These are phyloP conservation scores for Platypus cylindrus DNA, from an alignment of 2,888 invertebrate genomes.

Conservation along the genomic window DNA sequence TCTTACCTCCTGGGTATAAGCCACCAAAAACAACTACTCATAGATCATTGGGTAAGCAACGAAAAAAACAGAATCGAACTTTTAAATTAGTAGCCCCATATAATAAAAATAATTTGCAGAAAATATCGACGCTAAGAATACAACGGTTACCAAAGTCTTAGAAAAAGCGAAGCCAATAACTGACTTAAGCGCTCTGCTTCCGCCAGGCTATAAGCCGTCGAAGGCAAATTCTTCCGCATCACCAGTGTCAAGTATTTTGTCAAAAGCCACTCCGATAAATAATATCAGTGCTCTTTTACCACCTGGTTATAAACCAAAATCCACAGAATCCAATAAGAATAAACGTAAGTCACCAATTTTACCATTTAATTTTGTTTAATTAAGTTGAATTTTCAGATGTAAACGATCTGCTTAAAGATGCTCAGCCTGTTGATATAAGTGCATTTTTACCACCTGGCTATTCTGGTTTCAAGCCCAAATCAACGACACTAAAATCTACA, in stretches of 20 bases:
- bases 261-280: slow-evolving; percentile 8
- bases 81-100: too few species aligned
- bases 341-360: slow-evolving; percentile 15
- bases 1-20: slow-evolving; percentile 36
- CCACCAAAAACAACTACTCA: slow-evolving; percentile 16
- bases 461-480: slow-evolving; percentile 33
- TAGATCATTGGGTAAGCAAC: too few species aligned
- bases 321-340: slow-evolving; percentile 10
- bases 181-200: slow-evolving; percentile 10
- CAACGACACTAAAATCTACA: not conserved
- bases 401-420: slow-evolving; percentile 22
- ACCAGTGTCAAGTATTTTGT: not conserved
- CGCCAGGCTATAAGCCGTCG: slow-evolving; percentile 9
- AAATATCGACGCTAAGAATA: too few species aligned
- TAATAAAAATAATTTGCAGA: too few species aligned
- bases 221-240: not conserved
- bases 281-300: slow-evolving; percentile 41
- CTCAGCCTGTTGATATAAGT: slow-evolving; percentile 43
- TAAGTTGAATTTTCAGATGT: not conserved
- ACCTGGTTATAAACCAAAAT: slow-evolving; percentile 39
- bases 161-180: slow-evolving; percentile 9
- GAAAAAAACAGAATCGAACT: too few species aligned
- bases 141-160: slow-evolving; percentile 6
- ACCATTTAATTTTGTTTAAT: too few species aligned
- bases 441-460: slow-evolving; percentile 56